Base-by-base conservation (phyloP, 2,888 invertebrate species). In the Drosophila imparisetae region DNA sequence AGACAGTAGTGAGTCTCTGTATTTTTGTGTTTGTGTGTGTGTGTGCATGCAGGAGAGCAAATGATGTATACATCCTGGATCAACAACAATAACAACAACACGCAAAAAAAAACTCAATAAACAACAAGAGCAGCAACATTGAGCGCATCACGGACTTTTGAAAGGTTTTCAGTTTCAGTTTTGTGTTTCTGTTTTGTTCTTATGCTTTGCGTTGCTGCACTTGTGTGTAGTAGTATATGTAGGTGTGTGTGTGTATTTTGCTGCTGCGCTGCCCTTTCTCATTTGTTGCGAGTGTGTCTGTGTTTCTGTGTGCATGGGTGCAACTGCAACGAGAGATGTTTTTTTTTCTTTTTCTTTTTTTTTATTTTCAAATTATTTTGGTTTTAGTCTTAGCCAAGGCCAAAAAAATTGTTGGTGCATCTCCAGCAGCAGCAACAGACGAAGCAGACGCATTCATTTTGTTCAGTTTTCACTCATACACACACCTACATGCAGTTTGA, bases 401-500 rank as follows among this genome's bases (percentile, higher is more conserved):
- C 70, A 86, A 67, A 63, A 15, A 72, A 67, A 68, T 69, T 81
- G 72, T 67, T 72, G 72, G 71, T 73, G 62, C 70, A 72, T 74
- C 70, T 75, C 58, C 65, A 57, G 48, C 53, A 61, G 75, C 80
- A 81, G 72, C 67, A 82, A 83, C 88, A 89, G 88, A 82, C 85
- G 87, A 84, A 78, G 84, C 83, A 89, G 87, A 80, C 86, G 88
- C 90, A 74, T 82, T 82, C 68, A 85, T 71, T 89, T 75, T 75
- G 49, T 75, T 58, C 60, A 87, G 40, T 83, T 83, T 86, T 73
- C 54, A 75, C 58, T 61, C 60, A 69, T 66, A 70, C 66, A 66
- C 63, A 68, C 53, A 63, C 45, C 42, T 63, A 64, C 55, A 78
- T 66, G 62, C 70, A 68, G 52, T 71, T 63, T 72, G 63, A 66